Percentiles rank a stretch among this genome's conserved stretches.
These are phyloP conservation scores for Cheilosia impressa DNA, from an alignment of 2,888 invertebrate species.

Conservation along the genomic window DNA sequence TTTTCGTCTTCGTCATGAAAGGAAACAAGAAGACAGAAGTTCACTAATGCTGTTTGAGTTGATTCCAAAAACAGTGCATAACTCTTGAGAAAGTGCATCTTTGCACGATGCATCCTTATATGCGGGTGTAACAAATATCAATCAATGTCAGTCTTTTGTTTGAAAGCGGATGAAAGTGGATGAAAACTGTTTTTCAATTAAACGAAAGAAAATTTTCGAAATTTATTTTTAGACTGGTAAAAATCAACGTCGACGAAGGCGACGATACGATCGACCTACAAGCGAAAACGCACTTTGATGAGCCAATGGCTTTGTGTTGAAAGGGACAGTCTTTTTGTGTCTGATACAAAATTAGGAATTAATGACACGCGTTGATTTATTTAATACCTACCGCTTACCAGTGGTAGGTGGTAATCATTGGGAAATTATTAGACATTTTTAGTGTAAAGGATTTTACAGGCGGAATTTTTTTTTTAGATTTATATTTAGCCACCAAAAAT, in stretches of 20 bases:
- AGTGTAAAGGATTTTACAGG: background rate
- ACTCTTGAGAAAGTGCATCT: conserved; percentile 58
- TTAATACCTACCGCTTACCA: conserved; percentile 17
- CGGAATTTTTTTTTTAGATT: background rate
- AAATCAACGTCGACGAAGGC: conserved; percentile 14
- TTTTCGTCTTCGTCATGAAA: background rate
- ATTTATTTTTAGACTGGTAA: conserved; percentile 62
- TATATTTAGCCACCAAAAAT: background rate
- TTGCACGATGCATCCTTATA: conserved; percentile 29
- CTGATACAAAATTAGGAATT: conserved; percentile 54
- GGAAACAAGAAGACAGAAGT: conserved; percentile 11
- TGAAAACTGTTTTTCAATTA: conserved; percentile 75
- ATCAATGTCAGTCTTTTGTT: conserved; percentile 65
- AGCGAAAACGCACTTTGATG: conserved; percentile 59
- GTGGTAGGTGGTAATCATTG: conserved; percentile 21
- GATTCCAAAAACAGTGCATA: conserved; percentile 29
- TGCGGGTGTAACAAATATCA: conserved; percentile 72
- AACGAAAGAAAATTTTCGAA: conserved; percentile 31
- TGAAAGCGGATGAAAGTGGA: conserved; percentile 65
- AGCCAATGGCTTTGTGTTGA: conserved; percentile 40
- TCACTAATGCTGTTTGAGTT: conserved; percentile 34
- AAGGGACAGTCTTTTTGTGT: conserved; percentile 13
- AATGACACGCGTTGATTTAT: conserved; percentile 64
- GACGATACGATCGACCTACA: background rate
- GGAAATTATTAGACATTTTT: conserved; percentile 44